These are phyloP conservation scores for Pomacea maculata DNA, from an alignment of 1,140 invertebrate genomes.

Conservation along the genomic window DNA sequence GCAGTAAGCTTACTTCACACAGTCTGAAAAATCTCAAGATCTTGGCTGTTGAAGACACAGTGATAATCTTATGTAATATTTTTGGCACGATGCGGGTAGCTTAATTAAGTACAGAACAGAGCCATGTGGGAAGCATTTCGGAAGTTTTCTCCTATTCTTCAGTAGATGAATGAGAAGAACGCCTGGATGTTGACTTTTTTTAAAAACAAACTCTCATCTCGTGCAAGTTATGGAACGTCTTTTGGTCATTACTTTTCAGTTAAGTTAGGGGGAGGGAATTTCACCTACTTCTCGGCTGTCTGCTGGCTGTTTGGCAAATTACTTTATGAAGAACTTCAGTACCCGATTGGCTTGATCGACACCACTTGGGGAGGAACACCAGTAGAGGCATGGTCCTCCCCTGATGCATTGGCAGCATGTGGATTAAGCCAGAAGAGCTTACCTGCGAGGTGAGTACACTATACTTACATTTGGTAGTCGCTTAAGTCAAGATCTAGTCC, in stretches of 20 bases:
- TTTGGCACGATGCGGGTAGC: too few species aligned
- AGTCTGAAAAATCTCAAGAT: neutral
- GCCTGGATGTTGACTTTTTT: neutral
- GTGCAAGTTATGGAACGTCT: neutral
- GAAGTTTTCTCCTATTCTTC: too few species aligned
- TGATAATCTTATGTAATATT: too few species aligned
- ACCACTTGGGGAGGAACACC: constrained; percentile 47
- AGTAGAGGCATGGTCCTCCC: constrained; percentile 46
- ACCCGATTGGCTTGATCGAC: constrained; percentile 49
- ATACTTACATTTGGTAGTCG: too few species aligned
- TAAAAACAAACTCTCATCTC: neutral
- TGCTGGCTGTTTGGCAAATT: constrained; percentile 55
- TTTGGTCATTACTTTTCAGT: too few species aligned
- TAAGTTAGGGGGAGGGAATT: neutral
- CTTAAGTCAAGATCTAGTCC: too few species aligned
- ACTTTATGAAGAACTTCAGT: constrained; percentile 34
- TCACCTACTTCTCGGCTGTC: constrained; percentile 48
- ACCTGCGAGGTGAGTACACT: too few species aligned
- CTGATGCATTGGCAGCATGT: constrained; percentile 17
- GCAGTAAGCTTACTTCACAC: constrained; percentile 14
- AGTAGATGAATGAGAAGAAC: neutral
- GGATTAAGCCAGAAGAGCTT: neutral
- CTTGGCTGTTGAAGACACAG: too few species aligned
- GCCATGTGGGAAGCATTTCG: too few species aligned
- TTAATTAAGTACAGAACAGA: too few species aligned